Base-by-base conservation (phyloP, 1,140 invertebrate genomes). In the Druon quercuslanigerum region DNA sequence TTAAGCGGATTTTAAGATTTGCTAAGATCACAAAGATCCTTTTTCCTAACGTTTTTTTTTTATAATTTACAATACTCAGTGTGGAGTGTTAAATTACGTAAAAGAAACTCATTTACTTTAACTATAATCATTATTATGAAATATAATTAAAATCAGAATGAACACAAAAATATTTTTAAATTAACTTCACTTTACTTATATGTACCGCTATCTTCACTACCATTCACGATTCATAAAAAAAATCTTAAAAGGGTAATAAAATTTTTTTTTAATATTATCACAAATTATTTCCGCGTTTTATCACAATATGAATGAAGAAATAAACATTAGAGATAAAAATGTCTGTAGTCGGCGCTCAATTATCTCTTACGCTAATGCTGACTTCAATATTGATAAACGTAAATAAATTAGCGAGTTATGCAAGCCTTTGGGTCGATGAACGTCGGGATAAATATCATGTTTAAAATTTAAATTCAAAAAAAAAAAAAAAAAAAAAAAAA, bases 1-100 rank as follows among this genome's bases (percentile, higher is more conserved):
- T 66, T 40, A 66, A 66, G 60, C 60, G 60, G 60, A 66, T 66
- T 66, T 66, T 16, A 66, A 16, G 14, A 33, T 19, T 56, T 56
- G 20, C 33, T 66, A 66, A 66, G 60, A 66, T 16, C 20, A 33
- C 57, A 33, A 33, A 60, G 57, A 66, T 66, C 40, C 40, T 66
- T 33, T 40, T 66, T 66, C 40, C 60, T 66, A 7, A 14, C n/a
- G 6, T 12, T 16, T 40, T 16, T 16, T 66, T 16, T 66, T 66
- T n/a, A 33, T 66, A 66, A 40, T 66, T 66, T 16, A n/a, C 60
- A 66, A 16, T 20, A 40, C 60, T 40, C 13, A 66, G n/a, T 33
- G 5, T 33, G 25, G 3, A 33, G 25, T 33, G 25, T 5, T 33
- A 2, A 33, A 33, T 33, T 33, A 33, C 40, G 0, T 46, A 11